Percentiles rank a stretch among this genome's conserved stretches.
Conservation (phyloP, 2,113 vertebrate species). For the Caranx melampygus region DNA sequence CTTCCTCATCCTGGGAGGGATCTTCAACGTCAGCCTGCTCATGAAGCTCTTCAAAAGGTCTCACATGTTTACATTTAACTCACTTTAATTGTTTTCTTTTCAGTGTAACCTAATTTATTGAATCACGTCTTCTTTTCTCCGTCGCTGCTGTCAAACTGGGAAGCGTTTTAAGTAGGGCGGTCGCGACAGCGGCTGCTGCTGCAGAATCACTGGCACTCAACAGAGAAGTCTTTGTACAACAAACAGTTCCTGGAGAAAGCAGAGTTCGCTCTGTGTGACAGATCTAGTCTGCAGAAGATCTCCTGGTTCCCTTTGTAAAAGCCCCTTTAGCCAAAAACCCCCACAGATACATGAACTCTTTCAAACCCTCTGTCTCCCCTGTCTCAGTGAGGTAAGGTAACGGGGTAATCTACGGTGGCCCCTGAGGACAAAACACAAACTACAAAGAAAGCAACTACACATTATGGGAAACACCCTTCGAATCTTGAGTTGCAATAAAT, state of each 20-base stretch:
- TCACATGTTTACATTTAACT: background rate
- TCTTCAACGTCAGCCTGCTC: conserved; percentile 95
- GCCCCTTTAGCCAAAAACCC: background rate
- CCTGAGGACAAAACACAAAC: background rate
- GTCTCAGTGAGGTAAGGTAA: background rate
- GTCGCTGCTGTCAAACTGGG: conserved; percentile 4
- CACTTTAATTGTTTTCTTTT: conserved; percentile 20
- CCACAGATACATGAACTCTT: background rate
- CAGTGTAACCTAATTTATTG: background rate
- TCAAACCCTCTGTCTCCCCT: background rate
- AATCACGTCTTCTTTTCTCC: background rate
- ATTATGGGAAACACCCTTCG: background rate
- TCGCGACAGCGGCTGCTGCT: conserved; percentile 14
- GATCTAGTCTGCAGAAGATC: background rate
- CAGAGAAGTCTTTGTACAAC: conserved; percentile 13
- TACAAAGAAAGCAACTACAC: background rate
- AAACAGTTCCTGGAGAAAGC: background rate
- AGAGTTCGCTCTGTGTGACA: conserved; percentile 1
- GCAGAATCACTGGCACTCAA: conserved; percentile 8
- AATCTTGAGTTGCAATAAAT: too few relatives aligned
- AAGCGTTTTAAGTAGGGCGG: conserved; percentile 1
- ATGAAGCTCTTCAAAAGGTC: conserved; percentile 99
- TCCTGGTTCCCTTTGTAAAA: background rate
- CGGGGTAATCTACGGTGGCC: background rate
- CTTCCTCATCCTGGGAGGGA: conserved; percentile 93